phyloP scores from a whole-genome alignment of 2,113 vertebrate species.

The Pollimyrus isidori region DNA sequence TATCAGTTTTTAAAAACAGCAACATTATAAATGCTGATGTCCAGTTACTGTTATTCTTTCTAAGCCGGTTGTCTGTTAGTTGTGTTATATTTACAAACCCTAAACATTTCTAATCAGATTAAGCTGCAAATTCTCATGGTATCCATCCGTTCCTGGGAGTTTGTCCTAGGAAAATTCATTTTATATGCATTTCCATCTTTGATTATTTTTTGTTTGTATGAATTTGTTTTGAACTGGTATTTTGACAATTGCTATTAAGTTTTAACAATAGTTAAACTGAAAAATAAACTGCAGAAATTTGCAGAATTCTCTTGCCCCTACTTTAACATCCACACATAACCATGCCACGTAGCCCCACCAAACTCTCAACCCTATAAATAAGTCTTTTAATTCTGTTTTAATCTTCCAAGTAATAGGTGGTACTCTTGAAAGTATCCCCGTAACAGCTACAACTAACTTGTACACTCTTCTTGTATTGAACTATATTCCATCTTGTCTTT shows the following conservation, averaged over 20 bases:
- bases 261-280: neutral
- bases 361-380: neutral
- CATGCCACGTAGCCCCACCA: neutral
- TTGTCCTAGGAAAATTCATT: neutral
- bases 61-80: neutral
- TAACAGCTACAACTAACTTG: neutral
- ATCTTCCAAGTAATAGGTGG: neutral
- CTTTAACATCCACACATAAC: slow-evolving; percentile 2
- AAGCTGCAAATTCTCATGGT: neutral
- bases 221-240: neutral
- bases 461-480: neutral
- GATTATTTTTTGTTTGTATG: slow-evolving; percentile 8
- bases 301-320: slow-evolving; percentile 4
- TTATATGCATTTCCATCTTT: slow-evolving; percentile 6
- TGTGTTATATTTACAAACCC: neutral
- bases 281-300: slow-evolving; percentile 9
- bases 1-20: neutral
- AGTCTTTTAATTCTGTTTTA: neutral
- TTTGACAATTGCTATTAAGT: neutral
- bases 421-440: neutral
- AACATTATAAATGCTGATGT: neutral
- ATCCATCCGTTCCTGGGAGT: neutral
- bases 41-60: neutral
- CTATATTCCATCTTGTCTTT: neutral
- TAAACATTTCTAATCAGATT: neutral